phyloP scores from a whole-genome alignment of 2,113 vertebrate genomes.

The Mastomys natalensis region DNA sequence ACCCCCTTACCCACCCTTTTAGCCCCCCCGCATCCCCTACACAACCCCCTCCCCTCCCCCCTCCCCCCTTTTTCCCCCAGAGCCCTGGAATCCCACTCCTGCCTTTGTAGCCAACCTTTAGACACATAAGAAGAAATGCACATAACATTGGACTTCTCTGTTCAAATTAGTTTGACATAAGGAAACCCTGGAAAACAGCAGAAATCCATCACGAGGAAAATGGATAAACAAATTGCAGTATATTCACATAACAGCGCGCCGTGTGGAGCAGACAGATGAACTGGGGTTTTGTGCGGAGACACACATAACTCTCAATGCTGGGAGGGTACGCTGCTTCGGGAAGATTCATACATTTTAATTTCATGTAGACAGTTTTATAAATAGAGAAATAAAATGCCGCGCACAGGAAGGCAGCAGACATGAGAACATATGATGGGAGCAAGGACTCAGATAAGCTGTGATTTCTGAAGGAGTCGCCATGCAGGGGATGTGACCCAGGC shows the following conservation, averaged over 20 bases:
- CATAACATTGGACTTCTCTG: rapidly evolving
- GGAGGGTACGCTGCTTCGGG: background rate
- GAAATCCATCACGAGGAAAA: conserved; percentile 31
- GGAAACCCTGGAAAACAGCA: conserved; percentile 6
- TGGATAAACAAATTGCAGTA: conserved; percentile 29
- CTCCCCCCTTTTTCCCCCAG: too few relatives aligned
- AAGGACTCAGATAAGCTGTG: rapidly evolving
- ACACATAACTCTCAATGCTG: background rate
- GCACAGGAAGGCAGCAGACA: background rate
- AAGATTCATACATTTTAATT: conserved; percentile 50
- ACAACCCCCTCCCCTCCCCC: too few relatives aligned
- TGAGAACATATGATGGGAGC: background rate
- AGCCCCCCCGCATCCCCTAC: too few relatives aligned
- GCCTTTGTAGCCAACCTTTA: rapidly evolving
- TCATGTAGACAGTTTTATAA: conserved; percentile 10
- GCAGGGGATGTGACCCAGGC: background rate
- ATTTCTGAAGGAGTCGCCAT: rapidly evolving
- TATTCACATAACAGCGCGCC: background rate
- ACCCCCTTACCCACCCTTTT: too few relatives aligned
- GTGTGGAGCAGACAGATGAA: background rate
- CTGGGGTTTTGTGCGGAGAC: background rate
- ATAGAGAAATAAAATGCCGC: background rate
- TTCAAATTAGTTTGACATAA: background rate
- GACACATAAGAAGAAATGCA: rapidly evolving
- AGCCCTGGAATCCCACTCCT: background rate